These are phyloP conservation scores for Xenus cinereus DNA, from an alignment of 2,113 vertebrate species.

Conservation along the genomic window DNA sequence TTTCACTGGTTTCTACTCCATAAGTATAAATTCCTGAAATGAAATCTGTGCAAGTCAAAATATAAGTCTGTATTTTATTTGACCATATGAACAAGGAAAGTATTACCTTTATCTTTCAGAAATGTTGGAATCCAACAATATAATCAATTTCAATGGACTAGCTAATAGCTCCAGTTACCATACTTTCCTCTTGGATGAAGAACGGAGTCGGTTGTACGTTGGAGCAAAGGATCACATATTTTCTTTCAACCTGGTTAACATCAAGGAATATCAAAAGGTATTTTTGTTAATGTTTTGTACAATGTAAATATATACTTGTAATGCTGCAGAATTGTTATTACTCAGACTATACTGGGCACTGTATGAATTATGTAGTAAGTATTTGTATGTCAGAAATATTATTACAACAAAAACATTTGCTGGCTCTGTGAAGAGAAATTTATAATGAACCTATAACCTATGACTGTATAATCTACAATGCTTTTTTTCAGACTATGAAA, in stretches of 20 bases:
- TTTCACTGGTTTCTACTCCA: background rate
- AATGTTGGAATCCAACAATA: constrained; percentile 94
- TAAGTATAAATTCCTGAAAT: background rate
- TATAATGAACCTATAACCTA: background rate
- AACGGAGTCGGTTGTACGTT: constrained; percentile 90
- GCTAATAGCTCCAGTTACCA: constrained; percentile 94
- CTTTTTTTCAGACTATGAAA: background rate
- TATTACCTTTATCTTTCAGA: constrained; percentile 79
- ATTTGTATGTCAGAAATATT: background rate
- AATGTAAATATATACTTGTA: background rate
- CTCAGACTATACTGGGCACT: background rate
- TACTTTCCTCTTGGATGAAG: constrained; percentile 96
- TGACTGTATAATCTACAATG: background rate
- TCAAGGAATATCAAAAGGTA: constrained; percentile 95
- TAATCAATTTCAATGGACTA: constrained; percentile 90
- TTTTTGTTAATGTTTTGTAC: background rate
- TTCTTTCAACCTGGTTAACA: constrained; percentile 95
- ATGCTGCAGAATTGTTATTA: background rate
- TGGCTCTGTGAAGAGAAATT: background rate
- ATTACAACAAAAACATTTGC: background rate
- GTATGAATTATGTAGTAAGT: background rate
- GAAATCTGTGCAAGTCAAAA: background rate
- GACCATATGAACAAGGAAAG: background rate
- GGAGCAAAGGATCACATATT: constrained; percentile 98
- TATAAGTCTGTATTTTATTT: background rate